Conservation (phyloP, 2,113 vertebrate genomes). For the Taurulus bubalis region DNA sequence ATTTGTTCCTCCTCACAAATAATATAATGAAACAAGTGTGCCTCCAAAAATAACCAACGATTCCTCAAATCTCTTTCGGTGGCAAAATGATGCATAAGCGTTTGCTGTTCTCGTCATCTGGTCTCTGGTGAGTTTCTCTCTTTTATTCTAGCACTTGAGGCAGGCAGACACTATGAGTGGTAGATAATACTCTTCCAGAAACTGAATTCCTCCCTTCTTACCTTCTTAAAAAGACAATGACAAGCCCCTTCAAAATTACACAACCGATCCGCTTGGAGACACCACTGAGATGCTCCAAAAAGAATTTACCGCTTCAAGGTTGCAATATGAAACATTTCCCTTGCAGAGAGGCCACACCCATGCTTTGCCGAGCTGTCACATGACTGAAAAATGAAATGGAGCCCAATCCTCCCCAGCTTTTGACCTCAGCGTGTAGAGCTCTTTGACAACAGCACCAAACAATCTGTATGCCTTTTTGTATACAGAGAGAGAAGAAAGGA, state of each 20-base stretch:
- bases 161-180: not conserved
- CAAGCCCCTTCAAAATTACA: not conserved
- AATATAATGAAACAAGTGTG: not conserved
- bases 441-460: conserved; percentile 16
- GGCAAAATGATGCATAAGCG: not conserved
- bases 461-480: conserved; percentile 5
- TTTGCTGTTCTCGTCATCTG: not conserved
- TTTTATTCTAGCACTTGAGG: not conserved
- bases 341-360: not conserved
- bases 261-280: not conserved
- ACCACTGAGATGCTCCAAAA: not conserved
- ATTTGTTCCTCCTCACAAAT: not conserved
- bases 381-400: conserved; percentile 23
- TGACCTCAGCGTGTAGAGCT: conserved; percentile 7
- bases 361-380: not conserved
- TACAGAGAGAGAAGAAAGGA: not conserved
- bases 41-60: not conserved
- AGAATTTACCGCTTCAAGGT: not conserved
- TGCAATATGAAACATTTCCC: not conserved
- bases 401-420: not conserved
- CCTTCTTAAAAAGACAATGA: not conserved
- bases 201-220: not conserved
- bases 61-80: not conserved
- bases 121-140: not conserved
- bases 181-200: not conserved